Base-by-base conservation (phyloP, 2,113 vertebrate species). In the Caracal caracal region DNA sequence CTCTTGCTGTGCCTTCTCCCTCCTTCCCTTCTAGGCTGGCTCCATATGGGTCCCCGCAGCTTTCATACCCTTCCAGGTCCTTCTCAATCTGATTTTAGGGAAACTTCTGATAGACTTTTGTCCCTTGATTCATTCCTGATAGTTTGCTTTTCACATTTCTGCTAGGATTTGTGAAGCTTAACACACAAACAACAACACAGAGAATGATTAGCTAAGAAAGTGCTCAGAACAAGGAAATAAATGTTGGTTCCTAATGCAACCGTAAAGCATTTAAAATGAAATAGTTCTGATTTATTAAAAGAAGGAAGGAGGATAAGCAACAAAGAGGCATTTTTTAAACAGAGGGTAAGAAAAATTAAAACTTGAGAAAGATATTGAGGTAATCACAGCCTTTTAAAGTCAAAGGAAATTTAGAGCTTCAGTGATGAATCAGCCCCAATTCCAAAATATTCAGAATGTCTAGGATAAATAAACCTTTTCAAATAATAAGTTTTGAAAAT, bases 161-260 rank as follows among this genome's bases (percentile, higher is more conserved):
- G 11, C 68, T 78, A 71, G 33, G 28, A 80, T 79, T 47, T 7
- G 9, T 66, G 53, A 94, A 73, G 19, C 35, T 90, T 78, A 71
- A 56, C 35, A 68, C 1, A 35, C 53, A 75, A 24, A 51, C 13
- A 35, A 33, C 19, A 78, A 28, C 56, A 43, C 3, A 33, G 51
- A 96, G 47, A 96, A 80, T 78, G 71, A 81, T 93, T 95, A 73
- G 79, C 66, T 88, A 93, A 78, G 76, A 80, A 85, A 93, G 19
- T 68, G 33, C 53, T 93, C 28, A 43, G 80, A 92, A 96, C n/a
- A 93, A 89, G 76, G 73, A 96, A 92, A 97, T 88, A 79, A 88
- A 87, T 75, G n/a, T 61, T 70, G 47, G n/a, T 82, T 96, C 61
- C 16, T 84, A 79, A 79, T 81, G 66, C 22, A 94, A 82, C 78